A percentile compares a stretch with the other conserved stretches of the same genome.
phyloP scores from a whole-genome alignment of 2,797 vertebrate genomes.

The Gallirallus australis region DNA sequence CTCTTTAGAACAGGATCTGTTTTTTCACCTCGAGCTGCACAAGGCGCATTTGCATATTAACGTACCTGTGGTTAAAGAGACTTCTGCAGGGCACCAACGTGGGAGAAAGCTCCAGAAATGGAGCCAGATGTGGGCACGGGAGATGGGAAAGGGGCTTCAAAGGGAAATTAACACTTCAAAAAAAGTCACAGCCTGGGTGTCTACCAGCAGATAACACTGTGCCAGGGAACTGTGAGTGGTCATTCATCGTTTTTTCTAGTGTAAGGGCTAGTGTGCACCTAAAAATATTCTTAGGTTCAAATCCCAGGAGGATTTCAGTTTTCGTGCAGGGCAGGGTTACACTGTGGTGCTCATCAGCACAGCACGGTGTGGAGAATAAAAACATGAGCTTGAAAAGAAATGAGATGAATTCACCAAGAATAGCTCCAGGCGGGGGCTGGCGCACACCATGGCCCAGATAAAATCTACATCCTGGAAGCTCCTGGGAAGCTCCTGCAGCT shows the following conservation, averaged over 20 bases:
- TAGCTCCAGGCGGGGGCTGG: constrained; percentile 49
- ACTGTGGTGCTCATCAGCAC: neutral
- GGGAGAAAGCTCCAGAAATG: neutral
- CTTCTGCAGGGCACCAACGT: neutral
- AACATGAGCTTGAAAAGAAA: constrained; percentile 12
- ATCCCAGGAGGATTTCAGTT: neutral
- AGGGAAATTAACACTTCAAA: neutral
- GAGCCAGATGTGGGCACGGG: neutral
- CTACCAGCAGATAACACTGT: fast-evolving
- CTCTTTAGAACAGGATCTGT: neutral
- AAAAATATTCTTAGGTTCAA: neutral
- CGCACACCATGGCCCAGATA: neutral
- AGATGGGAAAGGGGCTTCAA: neutral
- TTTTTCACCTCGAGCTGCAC: neutral
- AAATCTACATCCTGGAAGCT: neutral
- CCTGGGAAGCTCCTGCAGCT: neutral
- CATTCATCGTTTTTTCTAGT: fast-evolving
- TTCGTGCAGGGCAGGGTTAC: neutral
- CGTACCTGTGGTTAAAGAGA: neutral
- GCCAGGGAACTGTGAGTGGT: neutral
- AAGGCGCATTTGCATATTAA: neutral
- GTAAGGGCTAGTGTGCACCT: neutral
- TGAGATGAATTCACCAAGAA: constrained; percentile 52
- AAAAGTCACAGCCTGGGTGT: neutral
- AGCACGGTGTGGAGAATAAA: constrained; percentile 13